phyloP scores from a whole-genome alignment of 2,888 invertebrate species.

The Plemyria rubiginata region DNA sequence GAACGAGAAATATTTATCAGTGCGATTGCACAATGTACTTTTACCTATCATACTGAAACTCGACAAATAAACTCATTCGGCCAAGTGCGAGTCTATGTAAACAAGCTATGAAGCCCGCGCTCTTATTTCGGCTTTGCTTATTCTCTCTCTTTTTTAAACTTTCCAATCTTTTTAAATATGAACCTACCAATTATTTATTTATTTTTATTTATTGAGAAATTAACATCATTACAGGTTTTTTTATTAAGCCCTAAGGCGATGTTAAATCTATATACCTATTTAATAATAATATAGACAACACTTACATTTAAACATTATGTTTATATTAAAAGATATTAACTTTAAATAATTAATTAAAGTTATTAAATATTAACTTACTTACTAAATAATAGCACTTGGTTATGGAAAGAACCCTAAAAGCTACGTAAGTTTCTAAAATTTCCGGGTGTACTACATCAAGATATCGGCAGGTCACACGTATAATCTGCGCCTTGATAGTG shows the following conservation, averaged over 20 bases:
- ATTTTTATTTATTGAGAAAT: too few species aligned
- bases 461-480: constrained; percentile 14
- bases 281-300: too few species aligned
- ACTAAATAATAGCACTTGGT: not conserved
- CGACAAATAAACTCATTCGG: not conserved
- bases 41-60: not conserved
- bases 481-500: not conserved
- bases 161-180: too few species aligned
- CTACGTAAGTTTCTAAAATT: constrained; percentile 20
- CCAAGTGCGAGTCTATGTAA: not conserved
- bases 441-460: constrained; percentile 15
- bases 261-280: too few species aligned
- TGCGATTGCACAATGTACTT: not conserved
- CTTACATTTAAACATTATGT: too few species aligned
- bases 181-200: too few species aligned
- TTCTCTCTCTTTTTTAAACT: too few species aligned
- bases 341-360: too few species aligned
- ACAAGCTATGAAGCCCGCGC: not conserved
- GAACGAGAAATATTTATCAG: not conserved
- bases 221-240: too few species aligned
- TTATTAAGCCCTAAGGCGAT: too few species aligned
- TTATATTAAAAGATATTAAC: too few species aligned
- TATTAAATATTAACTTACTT: too few species aligned
- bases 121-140: not conserved
- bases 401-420: constrained; percentile 9